Evolutionary conservation across 1,140 invertebrate genomes (phyloP).

Genomic region (Leptinotarsa lineolata): DNA sequence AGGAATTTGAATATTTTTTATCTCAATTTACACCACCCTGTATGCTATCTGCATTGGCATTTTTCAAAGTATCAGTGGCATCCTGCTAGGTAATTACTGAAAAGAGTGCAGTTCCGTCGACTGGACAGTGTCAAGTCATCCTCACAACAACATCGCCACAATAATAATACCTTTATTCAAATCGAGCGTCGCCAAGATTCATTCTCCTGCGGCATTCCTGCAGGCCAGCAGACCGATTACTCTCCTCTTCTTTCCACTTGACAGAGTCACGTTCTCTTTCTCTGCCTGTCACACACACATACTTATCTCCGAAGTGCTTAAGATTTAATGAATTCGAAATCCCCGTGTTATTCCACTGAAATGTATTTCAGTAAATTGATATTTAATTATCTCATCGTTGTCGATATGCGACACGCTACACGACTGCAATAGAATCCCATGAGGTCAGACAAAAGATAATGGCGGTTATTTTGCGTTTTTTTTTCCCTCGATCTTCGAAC

Average conservation of each 20-base stretch:
- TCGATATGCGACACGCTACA: constrained; percentile 42
- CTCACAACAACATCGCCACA: not conserved
- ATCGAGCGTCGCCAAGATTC: constrained; percentile 26
- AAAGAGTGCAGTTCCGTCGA: too few relatives aligned
- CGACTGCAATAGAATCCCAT: not conserved
- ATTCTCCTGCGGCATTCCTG: constrained; percentile 41
- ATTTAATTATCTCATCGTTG: constrained; percentile 41
- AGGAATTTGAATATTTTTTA: too few relatives aligned
- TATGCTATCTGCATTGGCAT: too few relatives aligned
- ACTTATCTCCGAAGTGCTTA: constrained; percentile 41
- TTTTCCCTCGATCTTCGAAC: constrained; percentile 6
- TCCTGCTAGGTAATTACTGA: too few relatives aligned
- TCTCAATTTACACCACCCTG: too few relatives aligned
- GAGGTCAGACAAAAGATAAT: constrained; percentile 23
- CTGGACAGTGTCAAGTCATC: too few relatives aligned
- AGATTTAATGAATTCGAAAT: constrained; percentile 47
- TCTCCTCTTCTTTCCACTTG: constrained; percentile 30
- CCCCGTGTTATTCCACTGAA: constrained; percentile 43
- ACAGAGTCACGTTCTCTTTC: constrained; percentile 19
- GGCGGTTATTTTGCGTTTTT: not conserved
- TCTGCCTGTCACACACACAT: constrained; percentile 36
- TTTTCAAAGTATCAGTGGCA: too few relatives aligned
- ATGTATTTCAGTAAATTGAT: constrained; percentile 49
- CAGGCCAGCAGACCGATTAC: constrained; percentile 34
- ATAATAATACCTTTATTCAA: constrained; percentile 26